Evolutionary conservation across 2,797 vertebrate genomes (phyloP), one percentile per base, ranked within the genome.

Genomic region (Okamejei kenojei): DNA sequence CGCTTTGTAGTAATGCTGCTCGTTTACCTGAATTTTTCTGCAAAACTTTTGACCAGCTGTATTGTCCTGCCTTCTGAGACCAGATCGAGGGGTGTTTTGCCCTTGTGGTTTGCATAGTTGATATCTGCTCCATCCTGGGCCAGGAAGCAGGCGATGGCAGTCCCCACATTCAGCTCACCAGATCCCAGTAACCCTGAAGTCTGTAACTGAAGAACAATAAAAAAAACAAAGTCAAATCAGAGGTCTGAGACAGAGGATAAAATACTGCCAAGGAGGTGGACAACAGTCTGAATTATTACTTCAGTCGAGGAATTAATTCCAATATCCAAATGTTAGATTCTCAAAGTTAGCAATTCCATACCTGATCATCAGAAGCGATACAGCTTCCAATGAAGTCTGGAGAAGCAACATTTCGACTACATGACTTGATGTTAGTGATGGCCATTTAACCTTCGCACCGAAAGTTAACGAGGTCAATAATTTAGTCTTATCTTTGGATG

Each of bases 31-130:
- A 98, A 97, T 94, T 98, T 99, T 95, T 99, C 98, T 0, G 98
- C 97, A 86, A 99, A 99, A 96, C 96, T 96, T 95, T 98, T 98
- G 95, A 99, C 95, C 1, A 98, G 96, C 94, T 98, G 98, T 92
- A 96, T 93, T 93, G 97, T 95, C 29, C 95, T 94, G 90, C 97
- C 96, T 79, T 99, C 98, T 0, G 96, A 95, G 76, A 98, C 97
- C 94, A 99, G 96, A 95, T 99, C 98, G 94, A 99, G 94, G 0
- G 98, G 98, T 94, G 97, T 97, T 94, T 98, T 98, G 93, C 99
- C 99, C 1, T 98, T 97, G 94, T 99, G 98, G 95, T 99, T 99
- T 95, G 98, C 96, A 1, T 99, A 99, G 96, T 95, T 97, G 94
- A 99, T 96, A 63, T 99, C 98, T 0, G 98, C 98, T 1, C 99